A percentile compares a stretch with the other conserved stretches of the same genome.
These are phyloP conservation scores for Anastrepha obliqua DNA, from an alignment of 1,140 invertebrate species.

Conservation along the genomic window DNA sequence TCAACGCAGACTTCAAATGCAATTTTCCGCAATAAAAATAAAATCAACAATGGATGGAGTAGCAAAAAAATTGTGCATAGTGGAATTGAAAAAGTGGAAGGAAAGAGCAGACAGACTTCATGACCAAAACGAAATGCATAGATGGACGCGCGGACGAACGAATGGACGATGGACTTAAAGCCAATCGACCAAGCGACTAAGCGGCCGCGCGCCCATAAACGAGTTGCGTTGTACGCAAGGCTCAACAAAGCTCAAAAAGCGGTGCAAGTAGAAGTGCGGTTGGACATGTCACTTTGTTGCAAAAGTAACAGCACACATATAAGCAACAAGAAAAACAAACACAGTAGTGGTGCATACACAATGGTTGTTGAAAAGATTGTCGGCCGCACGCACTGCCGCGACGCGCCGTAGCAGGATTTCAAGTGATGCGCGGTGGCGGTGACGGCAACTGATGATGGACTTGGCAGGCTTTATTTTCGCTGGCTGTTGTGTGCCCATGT, in stretches of 20 bases:
- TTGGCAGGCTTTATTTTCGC: too few relatives aligned
- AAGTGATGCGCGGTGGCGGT: background rate
- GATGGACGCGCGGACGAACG: background rate
- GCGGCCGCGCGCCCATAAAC: background rate
- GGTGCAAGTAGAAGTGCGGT: background rate
- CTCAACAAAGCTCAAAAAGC: background rate
- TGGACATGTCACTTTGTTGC: background rate
- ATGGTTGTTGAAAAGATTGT: background rate
- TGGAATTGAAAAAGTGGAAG: background rate
- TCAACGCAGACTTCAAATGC: background rate
- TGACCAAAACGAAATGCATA: conserved; percentile 26
- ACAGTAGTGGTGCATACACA: background rate
- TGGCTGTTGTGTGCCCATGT: background rate
- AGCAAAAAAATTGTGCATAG: background rate
- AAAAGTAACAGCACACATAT: background rate
- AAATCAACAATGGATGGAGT: conserved; percentile 6
- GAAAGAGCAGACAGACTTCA: background rate
- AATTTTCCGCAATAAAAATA: conserved; percentile 50
- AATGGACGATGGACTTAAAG: background rate
- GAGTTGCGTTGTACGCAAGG: background rate
- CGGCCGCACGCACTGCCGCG: conserved; percentile 16
- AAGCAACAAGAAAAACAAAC: background rate
- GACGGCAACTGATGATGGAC: background rate
- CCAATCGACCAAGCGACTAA: background rate
- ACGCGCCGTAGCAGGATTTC: background rate